Evolutionary conservation across 2,888 invertebrate species (phyloP), one percentile per base, ranked within the genome.

Genomic region (Yponomeuta evonymella): DNA sequence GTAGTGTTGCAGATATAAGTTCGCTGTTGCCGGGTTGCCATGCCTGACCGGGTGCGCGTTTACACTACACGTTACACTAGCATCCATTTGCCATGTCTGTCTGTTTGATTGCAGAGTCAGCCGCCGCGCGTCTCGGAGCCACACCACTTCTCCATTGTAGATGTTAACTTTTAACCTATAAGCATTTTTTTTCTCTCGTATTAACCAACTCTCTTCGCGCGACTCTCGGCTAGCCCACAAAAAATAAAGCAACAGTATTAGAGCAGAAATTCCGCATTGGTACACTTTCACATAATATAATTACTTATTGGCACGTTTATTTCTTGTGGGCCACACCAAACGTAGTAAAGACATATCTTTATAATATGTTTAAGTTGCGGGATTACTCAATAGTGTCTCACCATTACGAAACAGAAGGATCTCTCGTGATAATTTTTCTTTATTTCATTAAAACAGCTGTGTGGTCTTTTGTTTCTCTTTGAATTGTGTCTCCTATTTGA

Each of bases 1-100:
- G 89, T 90, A 91, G 91, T 90, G 88, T 92, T 92, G 83, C 91
- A 92, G 91, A 90, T 88, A 83, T 87, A 85, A 87, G 86, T 76
- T 78, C 78, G 78, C 83, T 84, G 51, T 58, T 58, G 12, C 81
- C 85, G 85, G 84, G 85, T 80, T 83, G 84, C 84, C 85, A 15
- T 58, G 51, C 51, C 51, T 15, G 51, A 12, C 51, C 51, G 51
- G 15, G 15, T 58, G 51, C 51, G 51, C 51, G 51, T 80, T 77
- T 80, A 74, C 74, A 75, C 69, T 67, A 72, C 65, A n/a, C 71
- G 75, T 66, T 71, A 71, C 58, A 76, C 79, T 81, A 43, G 43
- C 76, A 79, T 80, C 77, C 77, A 82, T 81, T 90, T 91, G 91
- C 91, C 90, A 92, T 90, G 89, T 90, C 79, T 77, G 82, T 89